Evolutionary conservation across 2,888 invertebrate genomes (phyloP).

Genomic region (Sarcophaga carnaria): DNA sequence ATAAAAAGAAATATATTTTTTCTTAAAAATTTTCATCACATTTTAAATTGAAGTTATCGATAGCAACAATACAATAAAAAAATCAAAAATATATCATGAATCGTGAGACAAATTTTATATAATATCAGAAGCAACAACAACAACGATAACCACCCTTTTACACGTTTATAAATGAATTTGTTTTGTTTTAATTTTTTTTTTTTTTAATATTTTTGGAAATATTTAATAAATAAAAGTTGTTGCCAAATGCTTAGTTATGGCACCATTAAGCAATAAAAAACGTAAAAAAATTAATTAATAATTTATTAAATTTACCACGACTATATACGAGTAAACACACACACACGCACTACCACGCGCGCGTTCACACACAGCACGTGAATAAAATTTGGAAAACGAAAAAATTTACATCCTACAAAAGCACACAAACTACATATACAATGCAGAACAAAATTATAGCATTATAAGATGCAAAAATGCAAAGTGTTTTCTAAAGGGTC

Average conservation of each 20-base stretch:
- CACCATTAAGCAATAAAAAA: constrained; percentile 7
- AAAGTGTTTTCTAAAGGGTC: no score
- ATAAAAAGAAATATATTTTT: no score
- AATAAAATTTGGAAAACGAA: constrained; percentile 9
- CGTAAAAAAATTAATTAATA: constrained; percentile 16
- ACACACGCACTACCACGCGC: background rate
- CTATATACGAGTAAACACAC: no score
- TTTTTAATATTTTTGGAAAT: background rate
- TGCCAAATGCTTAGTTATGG: background rate
- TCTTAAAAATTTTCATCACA: no score
- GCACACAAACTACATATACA: background rate
- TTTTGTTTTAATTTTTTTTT: background rate
- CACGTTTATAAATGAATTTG: no score
- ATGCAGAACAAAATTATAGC: no score
- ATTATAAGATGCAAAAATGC: no score
- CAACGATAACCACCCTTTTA: background rate
- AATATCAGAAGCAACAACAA: background rate
- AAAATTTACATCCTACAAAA: background rate
- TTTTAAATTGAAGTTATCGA: background rate
- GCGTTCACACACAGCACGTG: constrained; percentile 5
- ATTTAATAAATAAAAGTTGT: constrained; percentile 6
- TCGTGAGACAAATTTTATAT: constrained; percentile 16
- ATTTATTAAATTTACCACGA: background rate
- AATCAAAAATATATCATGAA: background rate
- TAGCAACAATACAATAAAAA: background rate